Base-by-base conservation (phyloP, 2,888 invertebrate genomes). In the Noctua janthina region DNA sequence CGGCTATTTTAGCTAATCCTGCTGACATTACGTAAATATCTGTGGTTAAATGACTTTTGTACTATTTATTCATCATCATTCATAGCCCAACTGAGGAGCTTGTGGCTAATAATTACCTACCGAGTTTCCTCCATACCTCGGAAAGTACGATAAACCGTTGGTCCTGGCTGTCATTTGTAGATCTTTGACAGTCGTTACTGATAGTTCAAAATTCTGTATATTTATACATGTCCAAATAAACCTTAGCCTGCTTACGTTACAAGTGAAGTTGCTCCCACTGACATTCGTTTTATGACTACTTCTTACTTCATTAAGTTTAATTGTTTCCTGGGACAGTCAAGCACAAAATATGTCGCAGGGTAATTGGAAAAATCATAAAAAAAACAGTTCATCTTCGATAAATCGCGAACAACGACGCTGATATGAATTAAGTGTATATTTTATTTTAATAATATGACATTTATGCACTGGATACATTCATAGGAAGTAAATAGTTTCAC, bases 301-400 rank as follows among this genome's bases (percentile, higher is more conserved):
- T 72, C 59, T 49, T 67, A 76, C 74, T 76, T 59, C 17, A 49
- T 2, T 80, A 46, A 43, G n/a, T 51, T 56, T 59, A 56, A 73
- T 77, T 75, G 72, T 82, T 88, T 83, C 76, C 75, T 74, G 39
- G 66, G 81, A 54, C 69, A 64, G n/a, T 62, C 59, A 29, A 0
- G 11, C 11, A 59, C 54, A 23, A 56, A 56, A 56, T 4, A 56
- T 56, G 56, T n/a, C 1, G 10, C 23, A 56, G 56, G 11, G n/a
- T 56, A 56, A 56, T 56, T n/a, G 4, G 1, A 56, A 54, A 54
- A 54, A 15, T 49, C 0, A 0, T 0, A 13, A 49, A 49, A 49
- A 49, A 49, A 49, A 49, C 2, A 49, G 13, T 13, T 13, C 0
- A 3, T 49, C 6, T 49, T 49, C 1, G 13, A 13, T 49, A 49